Conservation (phyloP, 2,888 invertebrate genomes). For the Buathra laborator region DNA sequence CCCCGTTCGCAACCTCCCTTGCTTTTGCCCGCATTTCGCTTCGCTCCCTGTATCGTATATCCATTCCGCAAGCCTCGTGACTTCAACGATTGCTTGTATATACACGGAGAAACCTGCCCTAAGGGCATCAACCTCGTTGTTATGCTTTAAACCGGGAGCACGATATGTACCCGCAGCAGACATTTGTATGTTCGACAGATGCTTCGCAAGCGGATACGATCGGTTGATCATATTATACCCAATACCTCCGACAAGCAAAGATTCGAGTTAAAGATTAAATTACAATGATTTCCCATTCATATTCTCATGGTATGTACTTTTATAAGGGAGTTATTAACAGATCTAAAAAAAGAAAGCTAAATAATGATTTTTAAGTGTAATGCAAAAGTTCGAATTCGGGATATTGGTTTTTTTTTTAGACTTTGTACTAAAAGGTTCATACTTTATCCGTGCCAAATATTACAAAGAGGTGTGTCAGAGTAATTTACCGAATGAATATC, state of each 20-base stretch:
- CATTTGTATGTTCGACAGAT: not conserved
- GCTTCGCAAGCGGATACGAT: not conserved
- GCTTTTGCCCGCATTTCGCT: not conserved
- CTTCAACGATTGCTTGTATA: slow-evolving; percentile 11
- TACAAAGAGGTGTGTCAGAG: not conserved
- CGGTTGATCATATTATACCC: not conserved
- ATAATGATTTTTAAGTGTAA: not conserved
- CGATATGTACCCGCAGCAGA: not conserved
- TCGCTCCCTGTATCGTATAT: slow-evolving; percentile 25
- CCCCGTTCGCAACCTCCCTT: slow-evolving; percentile 10
- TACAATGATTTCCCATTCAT: not conserved
- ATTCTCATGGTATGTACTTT: too few species aligned
- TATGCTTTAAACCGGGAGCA: slow-evolving; percentile 9
- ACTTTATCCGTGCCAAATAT: not conserved
- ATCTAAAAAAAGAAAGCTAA: too few species aligned
- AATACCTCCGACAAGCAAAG: not conserved
- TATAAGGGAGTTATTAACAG: too few species aligned
- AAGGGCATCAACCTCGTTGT: slow-evolving; percentile 57
- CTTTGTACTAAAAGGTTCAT: slow-evolving; percentile 1
- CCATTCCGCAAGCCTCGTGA: slow-evolving; percentile 3
- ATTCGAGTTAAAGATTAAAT: not conserved
- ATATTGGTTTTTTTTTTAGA: not conserved
- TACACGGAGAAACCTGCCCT: slow-evolving; percentile 56
- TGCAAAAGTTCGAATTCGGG: not conserved
- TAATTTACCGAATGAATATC: slow-evolving; percentile 51